Evolutionary conservation across 2,888 invertebrate genomes (phyloP), one percentile per base, ranked within the genome.

Genomic region (Teleiodes luculella): DNA sequence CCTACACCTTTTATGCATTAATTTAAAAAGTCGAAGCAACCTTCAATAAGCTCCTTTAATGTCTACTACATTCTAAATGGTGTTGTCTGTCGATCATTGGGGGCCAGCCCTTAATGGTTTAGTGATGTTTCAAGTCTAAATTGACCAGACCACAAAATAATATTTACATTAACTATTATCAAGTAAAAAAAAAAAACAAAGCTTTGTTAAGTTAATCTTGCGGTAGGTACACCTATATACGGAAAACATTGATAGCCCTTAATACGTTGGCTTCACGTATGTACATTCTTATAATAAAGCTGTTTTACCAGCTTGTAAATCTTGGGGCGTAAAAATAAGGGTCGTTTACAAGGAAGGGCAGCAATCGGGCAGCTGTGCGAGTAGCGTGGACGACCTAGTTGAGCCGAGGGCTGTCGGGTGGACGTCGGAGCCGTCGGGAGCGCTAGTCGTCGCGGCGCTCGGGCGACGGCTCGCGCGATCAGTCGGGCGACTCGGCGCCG

Each of bases 401-500:
- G 4, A 30, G 54, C 16, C 24, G 16, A 10, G 18, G 18, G 11
- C 11, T 20, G 3, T 18, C n/a, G 46, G 52, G 55, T 52, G 35
- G 20, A 28, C 45, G 24, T 14, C 51, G 46, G 57, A 72, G 84
- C 83, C 86, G 84, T 84, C 84, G 81, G 72, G 67, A 59, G 76
- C 76, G 73, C 78, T 80, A 82, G 67, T 80, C 77, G 54, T 83
- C 77, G 66, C 72, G 79, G 69, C 83, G 83, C 76, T 89, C 88
- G 76, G 88, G 88, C 86, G 88, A 88, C 86, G 87, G 87, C 83
- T 88, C 88, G 64, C 87, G 78, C 69, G 86, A 90, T 89, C 88
- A 89, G 78, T 89, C 88, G 70, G 88, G 88, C 58, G 88, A 88
- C 68, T 91, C 92, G 74, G 92, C 86, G 64, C 79, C 94, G 20